These are phyloP conservation scores for Bucco capensis DNA, from an alignment of 2,113 vertebrate species.

Conservation along the genomic window DNA sequence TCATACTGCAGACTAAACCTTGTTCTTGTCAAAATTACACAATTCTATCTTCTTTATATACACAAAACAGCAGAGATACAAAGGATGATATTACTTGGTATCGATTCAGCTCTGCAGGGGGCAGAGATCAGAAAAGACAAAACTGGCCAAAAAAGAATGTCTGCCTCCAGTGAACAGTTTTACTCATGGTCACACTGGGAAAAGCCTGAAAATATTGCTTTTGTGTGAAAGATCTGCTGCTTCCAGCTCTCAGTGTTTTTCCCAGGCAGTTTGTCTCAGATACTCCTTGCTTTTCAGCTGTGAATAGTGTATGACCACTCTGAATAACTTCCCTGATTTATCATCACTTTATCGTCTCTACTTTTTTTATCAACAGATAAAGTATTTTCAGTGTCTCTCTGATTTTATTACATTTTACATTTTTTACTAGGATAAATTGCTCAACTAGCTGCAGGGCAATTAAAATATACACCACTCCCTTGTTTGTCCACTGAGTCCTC, in stretches of 20 bases:
- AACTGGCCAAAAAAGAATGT: constrained; percentile 70
- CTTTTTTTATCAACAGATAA: background rate
- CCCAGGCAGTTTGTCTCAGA: constrained; percentile 28
- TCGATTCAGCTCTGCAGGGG: constrained; percentile 68
- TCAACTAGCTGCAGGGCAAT: background rate
- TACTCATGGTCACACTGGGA: constrained; percentile 68
- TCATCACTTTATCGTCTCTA: background rate
- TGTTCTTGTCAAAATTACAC: constrained; percentile 72
- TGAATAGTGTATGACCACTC: background rate
- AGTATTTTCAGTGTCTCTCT: background rate
- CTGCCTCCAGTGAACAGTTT: constrained; percentile 72
- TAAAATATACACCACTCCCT: background rate
- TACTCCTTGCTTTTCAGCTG: background rate
- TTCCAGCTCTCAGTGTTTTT: constrained; percentile 40
- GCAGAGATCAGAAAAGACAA: constrained; percentile 71
- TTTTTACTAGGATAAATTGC: background rate
- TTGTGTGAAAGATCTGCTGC: constrained; percentile 59
- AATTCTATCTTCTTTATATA: constrained; percentile 71
- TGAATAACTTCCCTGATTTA: background rate
- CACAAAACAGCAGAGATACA: constrained; percentile 63
- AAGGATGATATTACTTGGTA: constrained; percentile 70
- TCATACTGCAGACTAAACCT: constrained; percentile 64
- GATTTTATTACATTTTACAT: background rate
- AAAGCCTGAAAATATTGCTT: constrained; percentile 70
- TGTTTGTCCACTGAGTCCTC: background rate